Percentiles rank a stretch among this genome's conserved stretches.
Evolutionary conservation across 2,797 vertebrate genomes (phyloP).

Genomic region (Esox lucius): DNA sequence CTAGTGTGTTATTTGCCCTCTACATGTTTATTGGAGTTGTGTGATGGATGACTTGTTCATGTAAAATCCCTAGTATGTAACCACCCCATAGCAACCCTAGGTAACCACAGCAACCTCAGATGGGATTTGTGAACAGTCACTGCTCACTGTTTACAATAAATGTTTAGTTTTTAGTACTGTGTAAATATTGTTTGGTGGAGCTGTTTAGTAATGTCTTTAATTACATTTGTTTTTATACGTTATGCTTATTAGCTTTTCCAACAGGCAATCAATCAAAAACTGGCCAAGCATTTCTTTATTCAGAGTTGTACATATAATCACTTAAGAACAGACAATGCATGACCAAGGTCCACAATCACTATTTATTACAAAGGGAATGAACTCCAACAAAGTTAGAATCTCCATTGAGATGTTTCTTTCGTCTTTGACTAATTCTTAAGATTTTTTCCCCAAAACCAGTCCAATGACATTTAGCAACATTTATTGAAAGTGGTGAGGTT

Average conservation of each 20-base stretch:
- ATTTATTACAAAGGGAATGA: not conserved
- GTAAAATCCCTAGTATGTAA: no score
- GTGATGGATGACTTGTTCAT: no score
- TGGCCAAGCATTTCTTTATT: not conserved
- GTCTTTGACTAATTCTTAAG: no score
- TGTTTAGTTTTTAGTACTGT: not conserved
- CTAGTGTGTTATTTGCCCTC: no score
- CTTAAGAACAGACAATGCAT: not conserved
- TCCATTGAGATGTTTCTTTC: no score
- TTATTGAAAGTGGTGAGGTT: not conserved
- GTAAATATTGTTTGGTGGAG: no score
- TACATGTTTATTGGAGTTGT: no score
- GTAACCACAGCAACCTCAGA: not conserved
- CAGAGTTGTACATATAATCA: not conserved
- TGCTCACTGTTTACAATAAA: not conserved
- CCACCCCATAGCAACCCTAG: no score
- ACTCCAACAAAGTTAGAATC: not conserved
- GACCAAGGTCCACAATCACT: not conserved
- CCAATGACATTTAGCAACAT: not conserved
- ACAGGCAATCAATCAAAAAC: not conserved
- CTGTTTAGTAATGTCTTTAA: not conserved
- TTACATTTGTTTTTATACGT: not conserved
- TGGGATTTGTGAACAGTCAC: not conserved
- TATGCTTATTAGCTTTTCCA: not conserved
- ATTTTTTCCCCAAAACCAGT: no score